phyloP scores from a whole-genome alignment of 2,797 vertebrate genomes.

The Galaxias olidus region DNA sequence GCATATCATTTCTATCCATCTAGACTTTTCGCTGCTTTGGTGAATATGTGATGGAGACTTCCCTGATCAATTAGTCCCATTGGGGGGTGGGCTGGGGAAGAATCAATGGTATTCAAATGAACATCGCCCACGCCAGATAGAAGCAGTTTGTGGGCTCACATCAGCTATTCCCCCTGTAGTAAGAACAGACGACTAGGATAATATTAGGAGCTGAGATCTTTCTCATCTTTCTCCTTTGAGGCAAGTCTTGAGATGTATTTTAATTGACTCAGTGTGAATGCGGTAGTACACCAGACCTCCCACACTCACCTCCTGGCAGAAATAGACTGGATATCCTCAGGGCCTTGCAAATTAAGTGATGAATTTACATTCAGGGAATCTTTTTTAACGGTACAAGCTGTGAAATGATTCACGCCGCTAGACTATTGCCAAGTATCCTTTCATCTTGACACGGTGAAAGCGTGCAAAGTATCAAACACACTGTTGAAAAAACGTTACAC shows the following conservation, averaged over 20 bases:
- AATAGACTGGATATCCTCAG: constrained; percentile 9
- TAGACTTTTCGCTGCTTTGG: constrained; percentile 46
- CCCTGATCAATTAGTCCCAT: constrained; percentile 65
- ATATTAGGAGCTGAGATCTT: constrained; percentile 32
- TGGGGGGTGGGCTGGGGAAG: constrained; percentile 42
- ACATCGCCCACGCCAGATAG: constrained; percentile 38
- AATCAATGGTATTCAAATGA: constrained; percentile 72
- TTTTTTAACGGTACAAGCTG: constrained; percentile 3
- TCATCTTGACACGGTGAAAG: too few species aligned
- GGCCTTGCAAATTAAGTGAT: constrained; percentile 17
- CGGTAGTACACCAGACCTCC: constrained; percentile 31
- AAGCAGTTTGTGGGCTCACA: constrained; percentile 40
- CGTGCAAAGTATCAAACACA: too few species aligned
- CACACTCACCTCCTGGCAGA: constrained; percentile 15
- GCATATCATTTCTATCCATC: constrained; percentile 37
- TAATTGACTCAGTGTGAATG: constrained; percentile 22
- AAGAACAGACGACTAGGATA: constrained; percentile 45
- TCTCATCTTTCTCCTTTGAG: constrained; percentile 45
- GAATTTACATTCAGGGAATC: constrained; percentile 18
- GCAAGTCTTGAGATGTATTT: constrained; percentile 21
- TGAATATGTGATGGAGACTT: constrained; percentile 51
- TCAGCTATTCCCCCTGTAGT: constrained; percentile 56
- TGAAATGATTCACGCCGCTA: constrained; percentile 22
- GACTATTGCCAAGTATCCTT: not conserved
- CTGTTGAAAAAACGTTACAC: not conserved